phyloP scores from a whole-genome alignment of 2,797 vertebrate genomes.

The Presbytis comata region DNA sequence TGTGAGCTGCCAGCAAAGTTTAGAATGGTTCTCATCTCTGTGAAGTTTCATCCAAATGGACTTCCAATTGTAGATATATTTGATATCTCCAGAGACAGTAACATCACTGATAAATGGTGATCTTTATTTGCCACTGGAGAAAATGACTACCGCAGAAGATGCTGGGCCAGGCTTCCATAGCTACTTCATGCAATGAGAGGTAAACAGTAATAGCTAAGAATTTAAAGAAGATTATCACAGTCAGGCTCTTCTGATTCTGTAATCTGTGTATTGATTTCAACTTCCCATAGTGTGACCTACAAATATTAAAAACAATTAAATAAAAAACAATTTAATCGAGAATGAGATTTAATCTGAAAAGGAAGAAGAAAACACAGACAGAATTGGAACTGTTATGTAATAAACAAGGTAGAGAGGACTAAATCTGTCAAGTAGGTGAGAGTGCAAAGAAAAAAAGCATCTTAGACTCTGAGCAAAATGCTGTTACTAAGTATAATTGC shows the following conservation, averaged over 20 bases:
- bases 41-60: not conserved
- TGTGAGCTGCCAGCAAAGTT: not conserved
- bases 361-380: not conserved
- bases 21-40: not conserved
- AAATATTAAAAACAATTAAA: constrained; percentile 38
- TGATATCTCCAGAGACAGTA: not conserved
- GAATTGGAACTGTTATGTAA: not conserved
- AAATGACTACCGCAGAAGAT: not conserved
- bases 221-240: not conserved
- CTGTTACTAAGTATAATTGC: constrained; percentile 60
- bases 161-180: not conserved
- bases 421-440: constrained; percentile 40
- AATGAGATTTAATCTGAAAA: not conserved
- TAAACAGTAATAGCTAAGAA: not conserved
- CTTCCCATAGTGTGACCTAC: not conserved
- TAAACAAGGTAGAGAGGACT: constrained; percentile 4
- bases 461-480: constrained; percentile 46
- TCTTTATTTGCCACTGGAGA: constrained; percentile 8
- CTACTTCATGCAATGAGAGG: not conserved
- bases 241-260: not conserved
- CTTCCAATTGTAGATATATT: not conserved
- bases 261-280: not conserved
- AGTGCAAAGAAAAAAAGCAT: constrained; percentile 9
- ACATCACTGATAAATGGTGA: not conserved
- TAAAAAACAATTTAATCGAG: not conserved